Percentiles rank a stretch among this genome's conserved stretches.
These are phyloP conservation scores for Liposcelis brunnea DNA, from an alignment of 2,888 invertebrate genomes.

Conservation along the genomic window DNA sequence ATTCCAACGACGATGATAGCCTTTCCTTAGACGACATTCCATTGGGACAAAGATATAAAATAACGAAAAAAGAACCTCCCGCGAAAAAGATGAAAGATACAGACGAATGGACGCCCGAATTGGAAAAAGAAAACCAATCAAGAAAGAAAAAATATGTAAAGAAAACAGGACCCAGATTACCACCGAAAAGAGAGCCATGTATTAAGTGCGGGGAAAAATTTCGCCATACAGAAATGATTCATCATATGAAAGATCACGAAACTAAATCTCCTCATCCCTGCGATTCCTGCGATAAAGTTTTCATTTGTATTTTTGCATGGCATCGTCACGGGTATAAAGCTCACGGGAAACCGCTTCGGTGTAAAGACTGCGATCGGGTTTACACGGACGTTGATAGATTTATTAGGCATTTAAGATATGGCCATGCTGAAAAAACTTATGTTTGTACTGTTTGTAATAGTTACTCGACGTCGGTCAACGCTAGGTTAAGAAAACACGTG, in stretches of 20 bases:
- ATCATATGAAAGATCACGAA: neutral
- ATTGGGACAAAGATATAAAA: too few species aligned
- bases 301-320: neutral
- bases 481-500: neutral
- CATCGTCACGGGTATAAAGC: neutral
- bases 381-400: neutral
- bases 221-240: neutral
- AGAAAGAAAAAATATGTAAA: neutral
- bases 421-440: neutral
- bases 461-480: neutral
- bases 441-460: neutral
- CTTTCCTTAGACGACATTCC: too few species aligned
- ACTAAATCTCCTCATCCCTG: neutral
- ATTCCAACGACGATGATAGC: too few species aligned
- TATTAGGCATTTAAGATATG: neutral
- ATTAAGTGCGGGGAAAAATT: neutral
- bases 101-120: too few species aligned
- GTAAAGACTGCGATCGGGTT: neutral
- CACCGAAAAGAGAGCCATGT: neutral
- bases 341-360: neutral
- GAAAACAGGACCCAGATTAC: neutral
- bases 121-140: neutral
- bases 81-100: too few species aligned
- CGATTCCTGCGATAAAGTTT: neutral
- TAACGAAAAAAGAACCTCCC: too few species aligned